Conservation (phyloP, 2,797 vertebrate genomes). For the Chrysolophus pictus region DNA sequence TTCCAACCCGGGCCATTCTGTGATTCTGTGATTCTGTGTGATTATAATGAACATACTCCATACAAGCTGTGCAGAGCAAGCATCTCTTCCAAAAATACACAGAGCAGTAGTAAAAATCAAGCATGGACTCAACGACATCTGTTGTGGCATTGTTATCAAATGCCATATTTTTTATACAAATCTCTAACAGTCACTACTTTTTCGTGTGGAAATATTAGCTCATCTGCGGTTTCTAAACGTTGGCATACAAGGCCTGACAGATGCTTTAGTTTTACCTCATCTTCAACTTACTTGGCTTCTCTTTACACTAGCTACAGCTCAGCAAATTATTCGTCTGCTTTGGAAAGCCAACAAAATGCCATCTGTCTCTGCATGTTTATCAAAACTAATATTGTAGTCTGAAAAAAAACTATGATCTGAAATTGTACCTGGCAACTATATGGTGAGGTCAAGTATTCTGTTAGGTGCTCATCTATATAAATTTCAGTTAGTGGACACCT, state of each 20-base stretch:
- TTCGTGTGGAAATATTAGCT: constrained; percentile 84
- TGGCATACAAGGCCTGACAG: constrained; percentile 81
- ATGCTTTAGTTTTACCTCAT: constrained; percentile 85
- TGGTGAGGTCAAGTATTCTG: constrained; percentile 21
- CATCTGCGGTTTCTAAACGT: constrained; percentile 77
- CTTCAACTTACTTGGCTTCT: constrained; percentile 82
- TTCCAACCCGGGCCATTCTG: too few species aligned
- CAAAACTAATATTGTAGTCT: constrained; percentile 80
- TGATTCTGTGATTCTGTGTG: too few species aligned
- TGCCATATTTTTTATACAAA: constrained; percentile 82
- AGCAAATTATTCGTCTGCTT: constrained; percentile 83
- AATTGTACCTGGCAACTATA: constrained; percentile 62
- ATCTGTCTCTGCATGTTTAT: constrained; percentile 85
- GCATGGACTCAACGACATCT: constrained; percentile 82
- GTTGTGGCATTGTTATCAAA: constrained; percentile 83
- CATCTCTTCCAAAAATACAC: constrained; percentile 80
- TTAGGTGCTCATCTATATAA: background rate
- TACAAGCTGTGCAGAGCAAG: constrained; percentile 79
- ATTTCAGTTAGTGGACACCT: constrained; percentile 12
- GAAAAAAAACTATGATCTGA: constrained; percentile 72
- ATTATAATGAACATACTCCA: constrained; percentile 74
- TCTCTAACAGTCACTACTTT: constrained; percentile 78
- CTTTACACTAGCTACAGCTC: constrained; percentile 80
- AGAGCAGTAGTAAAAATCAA: constrained; percentile 82
- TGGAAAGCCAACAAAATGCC: constrained; percentile 83